Base-by-base conservation (phyloP, 2,888 invertebrate species). In the Brachypterus glaber region DNA sequence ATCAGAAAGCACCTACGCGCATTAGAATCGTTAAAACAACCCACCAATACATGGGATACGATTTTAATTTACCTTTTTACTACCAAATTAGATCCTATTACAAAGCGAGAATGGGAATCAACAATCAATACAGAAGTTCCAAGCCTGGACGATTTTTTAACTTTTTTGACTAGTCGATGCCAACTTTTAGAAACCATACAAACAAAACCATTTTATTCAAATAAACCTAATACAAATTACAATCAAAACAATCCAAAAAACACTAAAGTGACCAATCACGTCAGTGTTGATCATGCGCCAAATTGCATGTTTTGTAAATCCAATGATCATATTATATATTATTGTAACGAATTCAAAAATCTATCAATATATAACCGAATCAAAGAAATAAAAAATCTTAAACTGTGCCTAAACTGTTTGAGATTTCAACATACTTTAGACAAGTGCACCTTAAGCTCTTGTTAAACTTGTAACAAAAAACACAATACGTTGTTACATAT, bases 91-190 rank as follows among this genome's bases (percentile, higher is more conserved):
- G 40, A 40, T 21, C 3, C 8, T 25, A 13, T 30, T 11, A 31
- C 31, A 7, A 35, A 32, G 18, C 13, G 27, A 14, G 40, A 40
- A n/a, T 40, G 40, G 26, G 33, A 40, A 15, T 15, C 15, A 1
- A 46, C 53, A 3, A 35, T 34, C 12, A 35, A 24, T 21, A 13
- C 24, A n/a, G 24, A n/a, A n/a, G n/a, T 24, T 24, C 24, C 34
- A 11, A 34, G 11, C 11, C 25, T 21, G 3, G n/a, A 34, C 7
- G 13, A 3, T 8, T 26, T 11, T n/a, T 8, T n/a, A 14, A 24
- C 24, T 3, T 4, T 18, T 34, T 34, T 24, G 5, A 34, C n/a
- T 5, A 14, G 9, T 12, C 17, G 25, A 12, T 34, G 34, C 25
- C 34, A 34, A 34, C 14, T 34, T 12, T 25, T 34, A 3, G 34